phyloP scores from a whole-genome alignment of 2,797 vertebrate species.

The Takifugu ocellatus region DNA sequence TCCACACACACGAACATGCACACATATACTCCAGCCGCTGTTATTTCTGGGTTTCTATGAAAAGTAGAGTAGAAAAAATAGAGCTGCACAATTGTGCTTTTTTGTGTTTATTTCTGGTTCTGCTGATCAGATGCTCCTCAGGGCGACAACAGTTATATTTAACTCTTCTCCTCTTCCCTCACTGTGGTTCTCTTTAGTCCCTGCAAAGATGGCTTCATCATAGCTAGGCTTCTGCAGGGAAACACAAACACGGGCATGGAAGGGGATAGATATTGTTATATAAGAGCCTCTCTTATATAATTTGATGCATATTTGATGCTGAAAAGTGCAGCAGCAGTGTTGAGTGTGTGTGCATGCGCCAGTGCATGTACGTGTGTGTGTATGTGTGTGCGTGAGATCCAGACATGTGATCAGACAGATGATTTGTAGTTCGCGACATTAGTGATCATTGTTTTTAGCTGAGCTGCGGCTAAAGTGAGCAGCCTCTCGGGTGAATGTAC shows the following conservation, averaged over 20 bases:
- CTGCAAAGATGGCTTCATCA: conserved; percentile 68
- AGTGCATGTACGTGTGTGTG: conserved; percentile 4
- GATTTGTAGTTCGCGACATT: no score
- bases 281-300: conserved; percentile 69
- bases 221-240: conserved; percentile 52
- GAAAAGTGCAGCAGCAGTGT: conserved; percentile 27
- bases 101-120: no score
- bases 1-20: no score
- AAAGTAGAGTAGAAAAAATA: no score
- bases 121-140: no score
- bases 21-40: no score
- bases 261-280: conserved; percentile 49
- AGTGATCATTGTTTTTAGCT: no score
- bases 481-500: no score
- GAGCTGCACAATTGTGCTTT: background rate
- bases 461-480: no score
- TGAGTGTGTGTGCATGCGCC: conserved; percentile 16
- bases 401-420: no score
- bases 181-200: conserved; percentile 33
- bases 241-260: conserved; percentile 27
- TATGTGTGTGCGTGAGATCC: background rate
- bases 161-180: conserved; percentile 30
- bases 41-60: no score
- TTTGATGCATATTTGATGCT: conserved; percentile 74
- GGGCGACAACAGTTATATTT: conserved; percentile 54